Evolutionary conservation across 2,113 vertebrate genomes (phyloP).

Genomic region (Crocuta crocuta): DNA sequence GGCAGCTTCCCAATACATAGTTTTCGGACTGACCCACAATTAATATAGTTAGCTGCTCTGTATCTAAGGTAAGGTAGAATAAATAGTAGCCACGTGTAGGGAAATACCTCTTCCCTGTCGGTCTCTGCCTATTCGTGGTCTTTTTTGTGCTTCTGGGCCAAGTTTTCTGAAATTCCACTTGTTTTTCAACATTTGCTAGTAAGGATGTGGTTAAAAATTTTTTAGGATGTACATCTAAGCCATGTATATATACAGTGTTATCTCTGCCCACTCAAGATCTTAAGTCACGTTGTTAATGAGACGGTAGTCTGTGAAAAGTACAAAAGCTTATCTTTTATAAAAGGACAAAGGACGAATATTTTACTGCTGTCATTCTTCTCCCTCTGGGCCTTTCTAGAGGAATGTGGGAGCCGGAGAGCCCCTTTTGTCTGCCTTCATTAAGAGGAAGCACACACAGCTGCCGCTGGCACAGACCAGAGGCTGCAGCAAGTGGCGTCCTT

Average conservation of each 20-base stretch:
- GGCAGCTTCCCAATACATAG: not conserved
- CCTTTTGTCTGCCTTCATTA: constrained; percentile 64
- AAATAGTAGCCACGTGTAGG: accelerated
- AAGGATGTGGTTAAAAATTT: not conserved
- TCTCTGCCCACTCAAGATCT: not conserved
- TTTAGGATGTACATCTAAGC: not conserved
- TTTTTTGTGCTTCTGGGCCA: not conserved
- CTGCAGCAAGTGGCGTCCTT: not conserved
- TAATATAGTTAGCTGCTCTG: not conserved
- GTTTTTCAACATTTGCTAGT: not conserved
- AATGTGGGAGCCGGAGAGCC: constrained; percentile 21
- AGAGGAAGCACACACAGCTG: constrained; percentile 24
- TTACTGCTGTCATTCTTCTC: not conserved
- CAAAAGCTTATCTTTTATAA: not conserved
- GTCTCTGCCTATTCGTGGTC: not conserved
- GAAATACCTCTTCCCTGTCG: not conserved
- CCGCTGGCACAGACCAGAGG: not conserved
- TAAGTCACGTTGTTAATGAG: not conserved
- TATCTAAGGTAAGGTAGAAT: not conserved
- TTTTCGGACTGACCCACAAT: not conserved
- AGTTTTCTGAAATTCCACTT: not conserved
- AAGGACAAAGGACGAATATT: constrained; percentile 11
- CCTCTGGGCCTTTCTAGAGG: constrained; percentile 46
- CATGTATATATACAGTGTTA: no score
- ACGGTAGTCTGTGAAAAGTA: not conserved